These are phyloP conservation scores for Orycteropus afer DNA, from an alignment of 2,113 vertebrate genomes.

Conservation along the genomic window DNA sequence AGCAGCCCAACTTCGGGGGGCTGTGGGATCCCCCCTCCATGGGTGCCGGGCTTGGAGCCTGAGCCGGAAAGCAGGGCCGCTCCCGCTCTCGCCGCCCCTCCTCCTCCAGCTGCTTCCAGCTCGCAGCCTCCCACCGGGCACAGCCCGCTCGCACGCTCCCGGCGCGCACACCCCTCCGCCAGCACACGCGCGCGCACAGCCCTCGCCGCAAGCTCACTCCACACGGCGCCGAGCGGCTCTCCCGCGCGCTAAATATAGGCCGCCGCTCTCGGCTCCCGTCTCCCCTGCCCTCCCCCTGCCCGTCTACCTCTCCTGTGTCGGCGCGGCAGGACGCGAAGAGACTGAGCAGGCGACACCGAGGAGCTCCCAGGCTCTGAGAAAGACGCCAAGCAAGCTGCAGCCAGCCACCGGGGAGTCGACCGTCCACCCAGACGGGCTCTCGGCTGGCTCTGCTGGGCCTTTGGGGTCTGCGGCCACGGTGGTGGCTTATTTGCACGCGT, in stretches of 20 bases:
- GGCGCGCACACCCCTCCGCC: constrained; percentile 74
- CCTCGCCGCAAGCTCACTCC: constrained; percentile 70
- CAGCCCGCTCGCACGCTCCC: constrained; percentile 79
- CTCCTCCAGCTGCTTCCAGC: constrained; percentile 89
- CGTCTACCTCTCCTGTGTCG: constrained; percentile 44
- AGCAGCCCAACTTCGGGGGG: constrained; percentile 84
- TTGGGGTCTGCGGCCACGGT: no score
- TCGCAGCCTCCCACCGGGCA: constrained; percentile 81
- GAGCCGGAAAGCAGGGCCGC: constrained; percentile 86
- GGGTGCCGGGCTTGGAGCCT: constrained; percentile 80
- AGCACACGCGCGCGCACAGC: constrained; percentile 73
- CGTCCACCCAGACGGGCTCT: constrained; percentile 25
- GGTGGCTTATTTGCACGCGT: no score
- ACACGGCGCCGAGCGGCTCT: constrained; percentile 80
- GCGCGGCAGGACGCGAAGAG: constrained; percentile 27
- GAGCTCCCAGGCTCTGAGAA: constrained; percentile 1
- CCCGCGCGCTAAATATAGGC: constrained; percentile 74
- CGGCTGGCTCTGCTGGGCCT: not conserved
- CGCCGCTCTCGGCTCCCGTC: constrained; percentile 72
- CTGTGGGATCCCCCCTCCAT: constrained; percentile 83
- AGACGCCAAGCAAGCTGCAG: no score
- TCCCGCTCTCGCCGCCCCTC: constrained; percentile 85
- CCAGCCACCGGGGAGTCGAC: not conserved
- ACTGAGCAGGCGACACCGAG: no score
- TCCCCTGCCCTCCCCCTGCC: constrained; percentile 33